phyloP scores from a whole-genome alignment of 2,888 invertebrate genomes.

The Chirona hameri region DNA sequence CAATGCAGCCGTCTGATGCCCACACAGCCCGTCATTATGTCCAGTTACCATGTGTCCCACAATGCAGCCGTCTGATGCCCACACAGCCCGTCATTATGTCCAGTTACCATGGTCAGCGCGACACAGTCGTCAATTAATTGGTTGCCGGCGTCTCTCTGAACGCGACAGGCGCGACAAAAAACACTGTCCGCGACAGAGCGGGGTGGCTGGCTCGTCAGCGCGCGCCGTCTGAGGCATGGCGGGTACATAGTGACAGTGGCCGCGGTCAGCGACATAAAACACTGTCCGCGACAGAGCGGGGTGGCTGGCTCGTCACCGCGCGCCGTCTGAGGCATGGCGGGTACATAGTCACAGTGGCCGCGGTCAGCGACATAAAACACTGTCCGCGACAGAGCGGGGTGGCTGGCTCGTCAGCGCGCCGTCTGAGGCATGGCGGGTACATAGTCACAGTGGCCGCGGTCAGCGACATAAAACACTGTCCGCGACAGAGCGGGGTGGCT shows the following conservation, averaged over 20 bases:
- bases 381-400: not conserved
- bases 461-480: not conserved
- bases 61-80: not conserved
- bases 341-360: no score
- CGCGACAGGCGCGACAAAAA: not conserved
- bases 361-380: not conserved
- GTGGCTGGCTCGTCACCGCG: no score
- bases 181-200: not conserved
- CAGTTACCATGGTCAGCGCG: not conserved
- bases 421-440: not conserved
- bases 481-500: not conserved
- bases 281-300: not conserved
- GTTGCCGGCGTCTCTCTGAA: not conserved
- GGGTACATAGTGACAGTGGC: no score
- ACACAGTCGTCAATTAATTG: not conserved
- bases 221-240: not conserved
- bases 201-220: no score
- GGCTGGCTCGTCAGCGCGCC: not conserved
- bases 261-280: not conserved
- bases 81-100: not conserved
- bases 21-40: not conserved
- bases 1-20: not conserved
- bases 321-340: not conserved
- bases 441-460: no score
- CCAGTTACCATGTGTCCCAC: no score